Base-by-base conservation (phyloP, 1,140 invertebrate genomes). In the Heliconius hewitsoni region DNA sequence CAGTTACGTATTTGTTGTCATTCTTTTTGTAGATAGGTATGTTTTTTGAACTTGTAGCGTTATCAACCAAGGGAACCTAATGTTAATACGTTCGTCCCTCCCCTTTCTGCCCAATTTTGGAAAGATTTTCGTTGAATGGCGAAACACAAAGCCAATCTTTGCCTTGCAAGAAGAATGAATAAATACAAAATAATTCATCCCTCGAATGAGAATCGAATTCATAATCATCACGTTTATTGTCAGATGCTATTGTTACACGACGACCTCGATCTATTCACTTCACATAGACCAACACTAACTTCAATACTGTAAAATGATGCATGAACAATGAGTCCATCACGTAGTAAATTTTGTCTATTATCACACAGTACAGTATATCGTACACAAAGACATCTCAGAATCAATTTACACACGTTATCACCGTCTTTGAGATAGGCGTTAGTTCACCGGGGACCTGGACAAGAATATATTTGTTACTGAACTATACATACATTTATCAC, bases 341-440 rank as follows among this genome's bases (percentile, higher is more conserved):
- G 71, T 39, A 39, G 71, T 71, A 71, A 71, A 71, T 71, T 71
- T 71, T 39, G 37, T n/a, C 71, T 18, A 39, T 71, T 39, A 71
- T 71, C 18, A 4, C 37, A 37, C 30, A 34, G 16, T 19, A 71
- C 71, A 71, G 37, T 71, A 23, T 39, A 37, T 71, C 18, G 30
- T 39, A 71, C 34, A 71, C 71, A 71, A 71, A 71, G 71, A 71
- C 57, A n/a, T 39, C 30, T 39, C 18, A 71, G 37, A 37, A 71
- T 71, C 71, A 71, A 71, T 71, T 71, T 39, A 71, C 37, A 71
- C 71, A 71, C 71, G 30, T 71, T 71, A 16, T 23, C 16, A 66
- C 23, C 57, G 23, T 66, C 57, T 66, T 27, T 66, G 57, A 57
- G 19, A 66, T 66, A 66, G 23, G 13, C 23, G 57, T 27, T 66